Evolutionary conservation across 1,140 invertebrate genomes (phyloP).

Genomic region (Cyrtorhinus lividipennis): DNA sequence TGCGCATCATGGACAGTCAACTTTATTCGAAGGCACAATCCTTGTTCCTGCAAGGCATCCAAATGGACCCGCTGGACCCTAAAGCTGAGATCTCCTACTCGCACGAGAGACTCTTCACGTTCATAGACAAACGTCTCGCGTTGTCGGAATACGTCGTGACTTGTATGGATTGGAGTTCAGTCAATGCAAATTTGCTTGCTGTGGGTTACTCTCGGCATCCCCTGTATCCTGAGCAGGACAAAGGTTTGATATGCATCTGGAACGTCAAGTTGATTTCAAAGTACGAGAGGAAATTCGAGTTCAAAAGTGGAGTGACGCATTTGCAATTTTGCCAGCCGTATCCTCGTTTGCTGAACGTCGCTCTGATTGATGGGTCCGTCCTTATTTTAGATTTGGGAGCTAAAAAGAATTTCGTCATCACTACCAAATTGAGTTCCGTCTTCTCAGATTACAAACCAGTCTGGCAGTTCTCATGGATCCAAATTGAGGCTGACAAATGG

Average conservation of each 20-base stretch:
- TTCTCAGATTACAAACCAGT: slow-evolving; percentile 17
- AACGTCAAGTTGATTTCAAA: slow-evolving; percentile 39
- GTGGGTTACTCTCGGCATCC: slow-evolving; percentile 24
- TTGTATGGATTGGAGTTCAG: slow-evolving; percentile 2
- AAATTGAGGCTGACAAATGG: not conserved
- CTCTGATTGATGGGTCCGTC: slow-evolving; percentile 9
- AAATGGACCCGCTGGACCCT: not conserved
- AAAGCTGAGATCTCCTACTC: not conserved
- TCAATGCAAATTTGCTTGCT: slow-evolving; percentile 23
- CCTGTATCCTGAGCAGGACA: slow-evolving; percentile 1
- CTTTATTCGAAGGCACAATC: not conserved
- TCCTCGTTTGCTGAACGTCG: slow-evolving; percentile 35
- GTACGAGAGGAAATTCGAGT: slow-evolving; percentile 36
- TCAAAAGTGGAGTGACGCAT: slow-evolving; percentile 35
- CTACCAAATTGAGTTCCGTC: not conserved
- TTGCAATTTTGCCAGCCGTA: slow-evolving; percentile 34
- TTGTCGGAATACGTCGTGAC: slow-evolving; percentile 16
- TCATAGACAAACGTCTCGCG: slow-evolving; percentile 16
- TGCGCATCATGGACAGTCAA: not conserved
- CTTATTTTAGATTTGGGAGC: slow-evolving; percentile 12
- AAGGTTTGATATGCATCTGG: slow-evolving; percentile 37
- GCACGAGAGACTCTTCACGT: slow-evolving; percentile 11
- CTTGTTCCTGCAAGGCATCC: not conserved
- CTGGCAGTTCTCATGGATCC: slow-evolving; percentile 10
- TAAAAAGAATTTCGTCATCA: not conserved